Evolutionary conservation across 2,113 vertebrate genomes (phyloP).

Genomic region (Lucifuga dentata): DNA sequence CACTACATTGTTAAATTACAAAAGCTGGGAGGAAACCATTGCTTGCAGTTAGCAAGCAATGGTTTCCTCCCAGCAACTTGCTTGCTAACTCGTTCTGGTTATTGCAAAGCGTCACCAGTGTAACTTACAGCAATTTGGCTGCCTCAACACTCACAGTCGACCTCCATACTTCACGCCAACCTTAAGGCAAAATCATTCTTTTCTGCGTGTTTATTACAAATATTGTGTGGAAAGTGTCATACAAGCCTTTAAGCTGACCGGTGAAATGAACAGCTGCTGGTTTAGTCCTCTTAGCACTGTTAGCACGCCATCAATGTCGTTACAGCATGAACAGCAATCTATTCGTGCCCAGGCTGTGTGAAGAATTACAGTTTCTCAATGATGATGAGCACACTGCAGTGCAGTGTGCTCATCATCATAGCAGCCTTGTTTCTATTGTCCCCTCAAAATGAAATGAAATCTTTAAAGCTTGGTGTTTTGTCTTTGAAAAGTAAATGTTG

Average conservation of each 20-base stretch:
- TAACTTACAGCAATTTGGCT: neutral
- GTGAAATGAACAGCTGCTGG: neutral
- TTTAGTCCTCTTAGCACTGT: neutral
- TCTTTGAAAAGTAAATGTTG: too few species aligned
- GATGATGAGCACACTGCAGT: too few species aligned
- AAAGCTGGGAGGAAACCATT: neutral
- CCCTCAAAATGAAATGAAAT: too few species aligned
- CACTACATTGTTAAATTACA: neutral
- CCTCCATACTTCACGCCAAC: neutral
- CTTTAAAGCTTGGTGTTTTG: too few species aligned
- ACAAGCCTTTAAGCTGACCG: neutral
- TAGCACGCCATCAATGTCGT: neutral
- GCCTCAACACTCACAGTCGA: neutral
- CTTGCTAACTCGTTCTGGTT: conserved; percentile 22
- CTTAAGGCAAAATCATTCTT: neutral
- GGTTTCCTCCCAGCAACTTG: too few species aligned
- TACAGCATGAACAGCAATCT: too few species aligned
- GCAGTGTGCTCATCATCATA: too few species aligned
- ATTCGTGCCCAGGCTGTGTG: too few species aligned
- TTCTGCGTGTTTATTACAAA: too few species aligned
- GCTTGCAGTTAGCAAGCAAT: conserved; percentile 6
- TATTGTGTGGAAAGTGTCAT: too few species aligned
- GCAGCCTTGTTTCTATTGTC: too few species aligned
- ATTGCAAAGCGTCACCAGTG: conserved; percentile 39
- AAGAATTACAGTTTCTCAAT: too few species aligned